phyloP scores from a whole-genome alignment of 2,888 invertebrate species.

The Zygothrica quintamaculata region DNA sequence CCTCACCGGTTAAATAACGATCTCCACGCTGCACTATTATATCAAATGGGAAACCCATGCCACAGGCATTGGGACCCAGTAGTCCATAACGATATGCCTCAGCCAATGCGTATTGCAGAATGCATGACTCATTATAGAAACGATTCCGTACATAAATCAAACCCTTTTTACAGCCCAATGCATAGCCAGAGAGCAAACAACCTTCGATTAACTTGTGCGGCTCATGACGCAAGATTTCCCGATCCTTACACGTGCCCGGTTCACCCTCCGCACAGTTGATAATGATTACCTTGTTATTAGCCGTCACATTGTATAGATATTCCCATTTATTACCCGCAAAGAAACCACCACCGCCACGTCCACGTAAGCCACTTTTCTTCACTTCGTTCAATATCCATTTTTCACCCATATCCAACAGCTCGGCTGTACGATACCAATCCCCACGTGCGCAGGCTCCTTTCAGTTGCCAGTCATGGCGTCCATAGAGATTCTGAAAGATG shows the following conservation, averaged over 20 bases:
- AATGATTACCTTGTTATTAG: constrained; percentile 91
- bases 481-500: constrained; percentile 98
- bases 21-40: constrained; percentile 98
- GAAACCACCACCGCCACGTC: constrained; percentile 98
- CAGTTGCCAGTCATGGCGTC: constrained; percentile 97
- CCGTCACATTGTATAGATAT: constrained; percentile 86
- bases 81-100: constrained; percentile 98
- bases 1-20: constrained; percentile 99
- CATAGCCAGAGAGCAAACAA: constrained; percentile 95
- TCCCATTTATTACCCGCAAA: constrained; percentile 93
- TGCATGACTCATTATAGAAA: constrained; percentile 99
- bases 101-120: constrained; percentile 97
- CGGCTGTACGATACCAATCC: constrained; percentile 99
- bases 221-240: constrained; percentile 99
- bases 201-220: constrained; percentile 98
- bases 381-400: constrained; percentile 99
- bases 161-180: constrained; percentile 97
- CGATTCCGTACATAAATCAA: constrained; percentile 99
- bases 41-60: constrained; percentile 97
- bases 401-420: constrained; percentile 94
- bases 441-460: constrained; percentile 95
- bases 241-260: constrained; percentile 99
- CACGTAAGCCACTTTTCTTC: constrained; percentile 95
- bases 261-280: constrained; percentile 97
- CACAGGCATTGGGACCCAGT: constrained; percentile 96